These are phyloP conservation scores for Meloe dianella DNA, from an alignment of 2,888 invertebrate genomes.

Conservation along the genomic window DNA sequence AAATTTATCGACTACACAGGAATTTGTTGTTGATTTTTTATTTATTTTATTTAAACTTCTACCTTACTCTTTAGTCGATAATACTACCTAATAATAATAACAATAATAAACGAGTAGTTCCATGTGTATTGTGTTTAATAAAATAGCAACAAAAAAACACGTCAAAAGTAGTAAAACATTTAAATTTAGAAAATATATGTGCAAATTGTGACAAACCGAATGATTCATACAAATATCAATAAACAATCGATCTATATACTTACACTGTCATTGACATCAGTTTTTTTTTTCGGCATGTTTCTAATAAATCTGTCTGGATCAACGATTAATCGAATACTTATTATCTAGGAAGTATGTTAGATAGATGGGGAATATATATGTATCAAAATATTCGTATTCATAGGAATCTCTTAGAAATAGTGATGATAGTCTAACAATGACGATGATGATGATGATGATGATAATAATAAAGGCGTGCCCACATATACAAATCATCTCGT, in stretches of 20 bases:
- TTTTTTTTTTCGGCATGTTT: background rate
- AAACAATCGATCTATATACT: background rate
- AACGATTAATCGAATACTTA: background rate
- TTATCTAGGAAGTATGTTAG: background rate
- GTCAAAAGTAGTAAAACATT: background rate
- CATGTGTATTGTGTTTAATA: no score
- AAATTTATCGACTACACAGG: background rate
- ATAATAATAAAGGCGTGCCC: constrained; percentile 35
- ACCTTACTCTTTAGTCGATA: background rate
- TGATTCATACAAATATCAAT: background rate
- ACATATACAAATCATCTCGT: constrained; percentile 29
- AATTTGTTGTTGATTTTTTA: background rate
- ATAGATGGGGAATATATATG: background rate
- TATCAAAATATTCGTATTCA: no score
- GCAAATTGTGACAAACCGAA: background rate
- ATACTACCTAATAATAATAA: background rate
- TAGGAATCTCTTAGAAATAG: no score
- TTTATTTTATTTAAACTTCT: background rate
- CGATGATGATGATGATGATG: background rate
- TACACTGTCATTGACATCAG: background rate
- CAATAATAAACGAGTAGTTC: no score
- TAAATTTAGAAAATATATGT: background rate
- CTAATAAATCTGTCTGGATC: background rate
- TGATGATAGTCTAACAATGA: background rate
- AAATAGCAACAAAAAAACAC: background rate